Conservation (phyloP, 2,888 invertebrate species). For the Pristionchus japonicus region DNA sequence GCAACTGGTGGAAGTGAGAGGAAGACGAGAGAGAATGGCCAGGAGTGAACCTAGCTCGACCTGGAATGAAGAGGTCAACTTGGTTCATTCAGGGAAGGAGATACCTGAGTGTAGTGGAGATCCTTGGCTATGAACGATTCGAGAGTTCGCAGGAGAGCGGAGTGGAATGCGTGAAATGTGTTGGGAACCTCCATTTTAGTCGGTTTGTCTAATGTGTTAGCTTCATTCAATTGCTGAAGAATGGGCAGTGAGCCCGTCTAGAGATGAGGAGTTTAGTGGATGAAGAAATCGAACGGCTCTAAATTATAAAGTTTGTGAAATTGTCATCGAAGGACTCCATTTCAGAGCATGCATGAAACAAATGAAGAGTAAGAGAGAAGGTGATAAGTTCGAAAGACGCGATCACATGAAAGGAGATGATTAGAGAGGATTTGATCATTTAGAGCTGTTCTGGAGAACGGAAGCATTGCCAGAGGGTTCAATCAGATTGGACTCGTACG, state of each 20-base stretch:
- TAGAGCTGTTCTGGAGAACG: too few relatives aligned
- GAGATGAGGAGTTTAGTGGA: neutral
- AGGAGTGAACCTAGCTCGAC: conserved; percentile 32
- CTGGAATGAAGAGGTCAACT: neutral
- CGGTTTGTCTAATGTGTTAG: neutral
- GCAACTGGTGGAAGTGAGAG: conserved; percentile 6
- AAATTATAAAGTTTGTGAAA: too few relatives aligned
- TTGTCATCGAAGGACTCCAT: neutral
- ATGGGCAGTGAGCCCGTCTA: neutral
- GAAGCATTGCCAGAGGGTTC: too few relatives aligned
- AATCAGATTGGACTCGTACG: too few relatives aligned
- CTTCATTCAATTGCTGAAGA: neutral
- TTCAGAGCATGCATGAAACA: neutral
- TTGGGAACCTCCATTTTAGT: conserved; percentile 13
- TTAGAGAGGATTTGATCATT: too few relatives aligned
- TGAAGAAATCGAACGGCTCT: too few relatives aligned
- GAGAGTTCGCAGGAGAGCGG: conserved; percentile 24
- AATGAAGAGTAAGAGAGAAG: neutral
- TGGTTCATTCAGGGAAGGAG: neutral
- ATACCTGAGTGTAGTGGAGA: conserved; percentile 32
- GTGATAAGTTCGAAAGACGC: conserved; percentile 2
- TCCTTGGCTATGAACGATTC: conserved; percentile 22
- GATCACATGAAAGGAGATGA: neutral
- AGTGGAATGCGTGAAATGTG: conserved; percentile 27
- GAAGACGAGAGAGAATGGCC: conserved; percentile 40